A percentile compares a stretch with the other conserved stretches of the same genome.
These are phyloP conservation scores for Odiellus spinosus DNA, from an alignment of 2,888 invertebrate genomes.

Conservation along the genomic window DNA sequence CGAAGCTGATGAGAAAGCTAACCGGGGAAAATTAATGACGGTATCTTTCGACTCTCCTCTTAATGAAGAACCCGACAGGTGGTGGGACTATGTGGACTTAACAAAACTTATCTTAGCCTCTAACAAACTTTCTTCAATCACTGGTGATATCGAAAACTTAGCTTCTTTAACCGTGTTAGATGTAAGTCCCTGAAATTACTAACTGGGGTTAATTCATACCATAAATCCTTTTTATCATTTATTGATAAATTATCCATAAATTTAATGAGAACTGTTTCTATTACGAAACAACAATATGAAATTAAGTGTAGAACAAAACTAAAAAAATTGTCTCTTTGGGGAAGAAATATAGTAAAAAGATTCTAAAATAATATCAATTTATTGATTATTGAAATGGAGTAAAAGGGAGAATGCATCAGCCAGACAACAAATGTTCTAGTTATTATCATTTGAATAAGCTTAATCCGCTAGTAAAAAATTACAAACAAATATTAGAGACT, in stretches of 20 bases:
- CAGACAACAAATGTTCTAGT: too few species aligned
- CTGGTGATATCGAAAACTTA: constrained; percentile 29
- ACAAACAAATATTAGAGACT: too few species aligned
- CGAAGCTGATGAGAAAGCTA: constrained; percentile 28
- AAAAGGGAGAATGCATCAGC: too few species aligned
- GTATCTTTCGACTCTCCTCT: constrained; percentile 21
- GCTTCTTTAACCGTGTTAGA: constrained; percentile 30
- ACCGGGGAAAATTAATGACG: constrained; percentile 24
- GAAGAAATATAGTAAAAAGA: too few species aligned
- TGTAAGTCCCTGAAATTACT: constrained; percentile 28
- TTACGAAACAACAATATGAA: constrained; percentile 47
- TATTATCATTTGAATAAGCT: too few species aligned
- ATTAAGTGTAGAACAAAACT: too few species aligned
- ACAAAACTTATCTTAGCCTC: constrained; percentile 48
- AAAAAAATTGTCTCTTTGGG: too few species aligned
- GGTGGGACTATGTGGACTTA: constrained; percentile 72
- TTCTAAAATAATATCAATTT: too few species aligned
- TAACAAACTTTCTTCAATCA: constrained; percentile 27
- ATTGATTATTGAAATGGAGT: too few species aligned
- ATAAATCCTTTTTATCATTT: not conserved
- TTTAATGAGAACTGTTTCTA: constrained; percentile 40
- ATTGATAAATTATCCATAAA: not conserved
- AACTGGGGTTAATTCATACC: too few species aligned
- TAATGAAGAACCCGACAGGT: constrained; percentile 35
- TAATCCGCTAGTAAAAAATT: too few species aligned